Percentiles rank a stretch among this genome's conserved stretches.
These are phyloP conservation scores for Molanna angustata DNA, from an alignment of 2,888 invertebrate genomes.

Conservation along the genomic window DNA sequence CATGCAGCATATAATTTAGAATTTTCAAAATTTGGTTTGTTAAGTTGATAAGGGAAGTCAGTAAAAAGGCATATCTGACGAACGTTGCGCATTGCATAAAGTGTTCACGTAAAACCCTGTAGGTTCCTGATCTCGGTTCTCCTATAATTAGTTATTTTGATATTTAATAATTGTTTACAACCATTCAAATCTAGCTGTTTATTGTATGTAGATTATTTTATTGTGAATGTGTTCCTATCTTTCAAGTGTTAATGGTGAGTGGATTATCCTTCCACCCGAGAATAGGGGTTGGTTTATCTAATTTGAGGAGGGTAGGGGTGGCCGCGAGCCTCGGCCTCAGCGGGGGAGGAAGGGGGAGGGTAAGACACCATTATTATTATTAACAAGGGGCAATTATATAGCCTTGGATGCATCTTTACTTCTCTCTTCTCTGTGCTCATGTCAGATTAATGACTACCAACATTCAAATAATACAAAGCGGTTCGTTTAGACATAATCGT, in stretches of 20 bases:
- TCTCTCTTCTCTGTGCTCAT: not conserved
- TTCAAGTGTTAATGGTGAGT: slow-evolving; percentile 13
- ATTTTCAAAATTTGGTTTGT: too few species aligned
- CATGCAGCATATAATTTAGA: too few species aligned
- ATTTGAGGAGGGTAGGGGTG: slow-evolving; percentile 42
- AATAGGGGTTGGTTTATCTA: slow-evolving; percentile 42
- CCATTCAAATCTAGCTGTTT: not conserved
- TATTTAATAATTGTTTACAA: not conserved
- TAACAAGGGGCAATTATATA: slow-evolving; percentile 20
- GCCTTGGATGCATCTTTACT: slow-evolving; percentile 13
- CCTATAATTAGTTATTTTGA: too few species aligned
- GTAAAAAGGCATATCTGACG: too few species aligned
- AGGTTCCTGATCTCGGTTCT: too few species aligned
- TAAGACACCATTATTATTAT: slow-evolving; percentile 15
- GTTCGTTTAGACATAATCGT: too few species aligned
- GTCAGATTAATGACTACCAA: not conserved
- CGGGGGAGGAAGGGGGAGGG: slow-evolving; percentile 3
- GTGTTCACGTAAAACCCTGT: too few species aligned
- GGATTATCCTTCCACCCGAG: slow-evolving; percentile 29
- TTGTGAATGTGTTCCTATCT: not conserved
- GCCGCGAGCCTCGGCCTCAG: slow-evolving; percentile 34
- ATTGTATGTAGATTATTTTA: not conserved
- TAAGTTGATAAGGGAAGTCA: too few species aligned
- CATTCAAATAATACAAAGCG: too few species aligned
- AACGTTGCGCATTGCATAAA: too few species aligned